A percentile compares a stretch with the other conserved stretches of the same genome.
Evolutionary conservation across 2,113 vertebrate species (phyloP).

Genomic region (Alethe diademata): DNA sequence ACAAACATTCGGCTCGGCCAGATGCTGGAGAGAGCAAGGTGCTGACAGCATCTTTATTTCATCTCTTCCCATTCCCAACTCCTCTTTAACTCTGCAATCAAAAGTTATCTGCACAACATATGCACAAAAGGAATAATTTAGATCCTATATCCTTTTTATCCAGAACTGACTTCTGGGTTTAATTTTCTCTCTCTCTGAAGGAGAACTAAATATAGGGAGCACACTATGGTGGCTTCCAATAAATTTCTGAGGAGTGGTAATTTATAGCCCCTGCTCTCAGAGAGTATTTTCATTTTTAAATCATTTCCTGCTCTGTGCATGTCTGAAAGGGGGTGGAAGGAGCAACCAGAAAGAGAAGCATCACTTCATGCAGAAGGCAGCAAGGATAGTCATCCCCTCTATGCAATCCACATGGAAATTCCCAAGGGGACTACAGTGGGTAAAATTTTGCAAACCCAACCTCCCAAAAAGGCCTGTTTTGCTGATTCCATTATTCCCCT

Average conservation of each 20-base stretch:
- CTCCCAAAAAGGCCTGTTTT: not conserved
- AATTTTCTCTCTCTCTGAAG: not conserved
- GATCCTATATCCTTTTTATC: not conserved
- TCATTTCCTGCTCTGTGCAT: not conserved
- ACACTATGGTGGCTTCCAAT: not conserved
- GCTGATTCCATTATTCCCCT: not conserved
- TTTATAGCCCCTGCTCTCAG: not conserved
- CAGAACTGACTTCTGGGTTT: not conserved
- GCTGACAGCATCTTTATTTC: not conserved
- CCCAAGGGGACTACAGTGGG: not conserved
- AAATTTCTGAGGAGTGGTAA: not conserved
- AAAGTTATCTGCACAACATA: not conserved
- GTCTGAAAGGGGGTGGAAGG: not conserved
- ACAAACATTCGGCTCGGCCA: rapidly evolving
- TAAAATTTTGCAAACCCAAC: not conserved
- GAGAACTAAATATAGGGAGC: not conserved
- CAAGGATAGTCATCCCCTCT: not conserved
- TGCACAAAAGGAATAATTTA: not conserved
- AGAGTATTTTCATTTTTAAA: not conserved
- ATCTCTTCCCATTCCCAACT: not conserved
- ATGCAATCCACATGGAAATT: not conserved
- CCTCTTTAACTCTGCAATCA: not conserved
- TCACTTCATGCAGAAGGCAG: not conserved
- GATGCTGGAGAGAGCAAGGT: not conserved
- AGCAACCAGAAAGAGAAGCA: not conserved